phyloP scores from a whole-genome alignment of 1,140 invertebrate species.

The Bombyx mori region DNA sequence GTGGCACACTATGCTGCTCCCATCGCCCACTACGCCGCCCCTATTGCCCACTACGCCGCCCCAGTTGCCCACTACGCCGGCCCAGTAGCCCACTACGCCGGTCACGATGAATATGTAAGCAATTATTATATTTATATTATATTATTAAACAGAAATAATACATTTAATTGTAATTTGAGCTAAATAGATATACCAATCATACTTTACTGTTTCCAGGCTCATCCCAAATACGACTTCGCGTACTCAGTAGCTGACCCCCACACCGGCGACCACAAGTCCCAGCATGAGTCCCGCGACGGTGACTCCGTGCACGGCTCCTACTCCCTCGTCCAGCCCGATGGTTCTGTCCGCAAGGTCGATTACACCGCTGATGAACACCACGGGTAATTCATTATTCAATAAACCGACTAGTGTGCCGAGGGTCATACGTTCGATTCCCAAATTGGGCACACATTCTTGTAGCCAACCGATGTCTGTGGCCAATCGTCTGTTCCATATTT shows the following conservation, averaged over 20 bases:
- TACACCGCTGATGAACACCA: slow-evolving; percentile 58
- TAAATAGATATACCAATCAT: too few species aligned
- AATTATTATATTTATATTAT: background rate
- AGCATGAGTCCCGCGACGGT: slow-evolving; percentile 48
- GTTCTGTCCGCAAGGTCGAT: slow-evolving; percentile 57
- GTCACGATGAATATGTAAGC: slow-evolving; percentile 10
- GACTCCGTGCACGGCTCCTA: slow-evolving; percentile 54
- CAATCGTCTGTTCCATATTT: too few species aligned
- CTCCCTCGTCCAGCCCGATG: slow-evolving; percentile 60
- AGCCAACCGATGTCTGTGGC: too few species aligned
- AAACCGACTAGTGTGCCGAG: background rate
- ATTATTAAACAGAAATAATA: background rate
- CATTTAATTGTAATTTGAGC: background rate
- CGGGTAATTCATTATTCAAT: slow-evolving; percentile 23
- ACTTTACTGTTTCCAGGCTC: slow-evolving; percentile 20
- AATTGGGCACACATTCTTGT: too few species aligned
- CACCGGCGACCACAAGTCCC: slow-evolving; percentile 50
- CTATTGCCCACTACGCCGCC: slow-evolving; percentile 16
- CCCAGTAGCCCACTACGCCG: slow-evolving; percentile 10
- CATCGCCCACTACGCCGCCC: slow-evolving; percentile 22
- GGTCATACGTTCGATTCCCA: too few species aligned
- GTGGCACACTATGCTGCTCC: background rate
- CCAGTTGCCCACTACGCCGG: slow-evolving; percentile 15
- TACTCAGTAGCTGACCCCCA: slow-evolving; percentile 70
- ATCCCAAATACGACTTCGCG: slow-evolving; percentile 65